phyloP scores from a whole-genome alignment of 2,797 vertebrate species.

The Helostoma temminkii region DNA sequence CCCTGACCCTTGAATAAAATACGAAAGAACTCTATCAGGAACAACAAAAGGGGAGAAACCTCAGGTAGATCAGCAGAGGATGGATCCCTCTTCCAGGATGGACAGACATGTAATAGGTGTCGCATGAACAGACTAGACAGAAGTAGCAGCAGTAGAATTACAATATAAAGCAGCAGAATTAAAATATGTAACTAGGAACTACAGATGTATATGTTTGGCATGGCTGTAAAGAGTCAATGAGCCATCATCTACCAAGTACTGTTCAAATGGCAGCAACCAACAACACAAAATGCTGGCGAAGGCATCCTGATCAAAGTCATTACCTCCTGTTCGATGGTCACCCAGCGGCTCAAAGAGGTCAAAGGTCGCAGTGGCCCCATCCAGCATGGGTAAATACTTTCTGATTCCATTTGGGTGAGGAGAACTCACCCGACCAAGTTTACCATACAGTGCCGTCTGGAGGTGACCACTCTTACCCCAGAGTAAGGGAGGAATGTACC shows the following conservation, averaged over 20 bases:
- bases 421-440: slow-evolving; percentile 94
- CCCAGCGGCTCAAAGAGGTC: slow-evolving; percentile 94
- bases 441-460: slow-evolving; percentile 96
- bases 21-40: slow-evolving; percentile 21
- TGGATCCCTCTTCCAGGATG: slow-evolving; percentile 3
- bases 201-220: neutral
- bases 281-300: neutral
- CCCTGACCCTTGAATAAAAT: neutral
- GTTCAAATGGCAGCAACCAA: neutral
- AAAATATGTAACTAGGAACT: neutral
- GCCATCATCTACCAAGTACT: neutral
- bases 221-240: neutral
- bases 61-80: slow-evolving; percentile 30
- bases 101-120: slow-evolving; percentile 37
- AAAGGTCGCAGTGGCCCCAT: slow-evolving; percentile 96
- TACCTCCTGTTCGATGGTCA: slow-evolving; percentile 93
- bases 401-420: slow-evolving; percentile 92
- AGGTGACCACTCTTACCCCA: slow-evolving; percentile 99
- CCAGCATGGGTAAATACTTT: slow-evolving; percentile 95
- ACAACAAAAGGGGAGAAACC: slow-evolving; percentile 39
- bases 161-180: slow-evolving; percentile 11
- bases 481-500: slow-evolving; percentile 96
- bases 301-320: slow-evolving; percentile 22
- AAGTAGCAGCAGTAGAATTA: slow-evolving; percentile 36
- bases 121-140: slow-evolving; percentile 37